Base-by-base conservation (phyloP, 2,888 invertebrate species). In the Colostygia pectinataria region DNA sequence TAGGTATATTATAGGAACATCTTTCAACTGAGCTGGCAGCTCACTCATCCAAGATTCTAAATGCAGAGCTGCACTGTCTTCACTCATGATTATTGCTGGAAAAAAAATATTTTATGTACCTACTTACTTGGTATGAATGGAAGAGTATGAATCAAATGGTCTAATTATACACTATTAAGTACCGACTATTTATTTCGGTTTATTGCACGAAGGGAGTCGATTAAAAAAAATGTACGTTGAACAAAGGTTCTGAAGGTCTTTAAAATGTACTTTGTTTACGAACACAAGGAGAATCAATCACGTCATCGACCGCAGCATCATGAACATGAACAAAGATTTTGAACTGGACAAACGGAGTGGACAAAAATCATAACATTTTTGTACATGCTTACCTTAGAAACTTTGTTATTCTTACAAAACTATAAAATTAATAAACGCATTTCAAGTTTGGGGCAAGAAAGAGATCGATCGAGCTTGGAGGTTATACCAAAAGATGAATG, bases 41-140 rank as follows among this genome's bases (percentile, higher is more conserved):
- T 91, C 90, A 20, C 90, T 84, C 95, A 95, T 95, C 95, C 95
- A 95, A 59, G 92, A 86, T 68, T 93, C 93, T 31, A 82, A 55
- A 43, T 68, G 73, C 53, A 80, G 67, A 32, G 78, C 72, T 38
- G 63, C 53, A 29, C 57, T 67, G 46, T 79, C 66, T 49, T 83
- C 77, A 59, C 72, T 68, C 84, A 86, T 88, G 54, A 76, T 75
- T 55, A 68, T 39, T 54, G 67, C 83, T 84, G 59, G 24, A 74
- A 75, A 33, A 12, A 34, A 28, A 25, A 28, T 1, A 20, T 18
- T n/a, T n/a, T n/a, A n/a, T n/a, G n/a, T n/a, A n/a, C n/a, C n/a
- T n/a, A n/a, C n/a, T n/a, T n/a, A n/a, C n/a, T n/a, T n/a, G n/a
- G n/a, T n/a, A n/a, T n/a, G n/a, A n/a, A n/a, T n/a, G n/a, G n/a